A percentile compares a stretch with the other conserved stretches of the same genome.
phyloP scores from a whole-genome alignment of 2,888 invertebrate species.

The Nephrotoma flavescens region DNA sequence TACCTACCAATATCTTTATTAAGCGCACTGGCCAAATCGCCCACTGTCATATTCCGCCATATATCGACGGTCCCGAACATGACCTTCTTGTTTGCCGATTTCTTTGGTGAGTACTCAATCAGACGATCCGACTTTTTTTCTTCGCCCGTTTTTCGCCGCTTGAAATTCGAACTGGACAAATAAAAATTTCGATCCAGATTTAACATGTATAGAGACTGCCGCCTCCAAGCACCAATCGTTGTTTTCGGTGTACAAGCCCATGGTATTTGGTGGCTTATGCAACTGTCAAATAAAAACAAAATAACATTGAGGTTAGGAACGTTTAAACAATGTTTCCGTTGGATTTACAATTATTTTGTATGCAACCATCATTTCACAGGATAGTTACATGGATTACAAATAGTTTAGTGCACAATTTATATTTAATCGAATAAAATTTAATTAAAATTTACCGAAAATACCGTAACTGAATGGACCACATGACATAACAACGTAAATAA shows the following conservation, averaged over 20 bases:
- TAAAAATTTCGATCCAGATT: background rate
- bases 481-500: background rate
- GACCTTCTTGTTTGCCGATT: constrained; percentile 16
- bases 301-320: background rate
- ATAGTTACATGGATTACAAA: background rate
- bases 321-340: background rate
- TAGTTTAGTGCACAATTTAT: background rate
- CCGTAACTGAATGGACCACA: background rate
- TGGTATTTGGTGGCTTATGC: background rate
- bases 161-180: constrained; percentile 22
- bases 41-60: constrained; percentile 70
- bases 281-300: background rate
- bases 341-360: background rate
- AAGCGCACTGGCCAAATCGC: constrained; percentile 51
- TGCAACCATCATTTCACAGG: background rate
- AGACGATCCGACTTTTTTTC: constrained; percentile 41
- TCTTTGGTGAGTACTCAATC: constrained; percentile 39
- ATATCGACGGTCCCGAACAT: constrained; percentile 40
- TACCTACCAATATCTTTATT: constrained; percentile 44
- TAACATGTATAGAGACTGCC: background rate
- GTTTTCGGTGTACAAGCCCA: background rate
- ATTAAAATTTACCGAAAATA: background rate
- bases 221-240: background rate
- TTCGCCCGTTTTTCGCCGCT: constrained; percentile 45
- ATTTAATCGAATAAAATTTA: background rate